Evolutionary conservation across 2,888 invertebrate species (phyloP).

Genomic region (Bombyx huttoni): DNA sequence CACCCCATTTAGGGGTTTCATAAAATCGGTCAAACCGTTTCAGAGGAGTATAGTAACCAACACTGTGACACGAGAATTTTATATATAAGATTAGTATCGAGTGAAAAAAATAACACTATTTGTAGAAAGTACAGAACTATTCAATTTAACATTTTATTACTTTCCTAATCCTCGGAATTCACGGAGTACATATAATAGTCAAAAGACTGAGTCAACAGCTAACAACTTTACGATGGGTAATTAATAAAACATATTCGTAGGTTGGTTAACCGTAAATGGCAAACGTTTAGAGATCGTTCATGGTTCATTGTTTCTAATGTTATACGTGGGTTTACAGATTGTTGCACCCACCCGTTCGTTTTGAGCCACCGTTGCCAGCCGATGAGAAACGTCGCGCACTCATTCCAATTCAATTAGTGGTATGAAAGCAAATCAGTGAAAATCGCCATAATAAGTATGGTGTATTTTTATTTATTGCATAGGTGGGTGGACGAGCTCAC

Average conservation of each 20-base stretch:
- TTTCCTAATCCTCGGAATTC: neutral
- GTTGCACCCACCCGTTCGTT: conserved; percentile 51
- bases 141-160: neutral
- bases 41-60: too few species aligned
- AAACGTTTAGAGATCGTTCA: conserved; percentile 33
- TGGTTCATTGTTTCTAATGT: conserved; percentile 41
- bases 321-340: conserved; percentile 42
- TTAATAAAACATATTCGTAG: conserved; percentile 32
- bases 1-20: too few species aligned
- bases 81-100: too few species aligned
- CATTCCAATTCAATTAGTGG: too few species aligned
- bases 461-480: too few species aligned
- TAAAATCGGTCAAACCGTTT: too few species aligned
- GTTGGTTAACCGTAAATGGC: conserved; percentile 33
- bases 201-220: neutral
- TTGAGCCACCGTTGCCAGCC: conserved; percentile 16
- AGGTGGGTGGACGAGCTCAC: too few species aligned
- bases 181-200: neutral
- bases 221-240: conserved; percentile 14
- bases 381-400: conserved; percentile 42
- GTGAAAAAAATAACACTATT: too few species aligned
- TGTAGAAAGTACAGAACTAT: too few species aligned
- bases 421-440: too few species aligned
- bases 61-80: too few species aligned
- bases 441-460: too few species aligned